Base-by-base conservation (phyloP, 2,797 vertebrate species). In the Acanthurus lineatus region DNA sequence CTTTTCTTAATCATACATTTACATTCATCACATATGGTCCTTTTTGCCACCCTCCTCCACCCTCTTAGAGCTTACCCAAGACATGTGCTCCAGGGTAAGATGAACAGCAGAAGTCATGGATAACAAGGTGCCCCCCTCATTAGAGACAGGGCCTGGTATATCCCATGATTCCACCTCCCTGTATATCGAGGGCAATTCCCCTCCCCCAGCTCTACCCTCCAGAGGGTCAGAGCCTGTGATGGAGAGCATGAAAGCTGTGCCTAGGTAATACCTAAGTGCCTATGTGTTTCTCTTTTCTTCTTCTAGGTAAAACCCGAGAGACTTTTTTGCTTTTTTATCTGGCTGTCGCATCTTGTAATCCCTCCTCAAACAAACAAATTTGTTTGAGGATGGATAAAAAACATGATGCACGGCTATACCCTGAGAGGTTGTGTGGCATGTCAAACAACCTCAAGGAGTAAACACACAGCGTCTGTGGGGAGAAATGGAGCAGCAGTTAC, bases 41-140 rank as follows among this genome's bases (percentile, higher is more conserved):
- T 8, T 56, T 64, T 67, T 62, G 10, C 60, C 14, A 40, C 40
- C 40, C 14, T 12, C 12, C 25, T 3, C 10, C 66, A 49, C 69
- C 58, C 48, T 53, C 62, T 62, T 51, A 69, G 69, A 49, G 40
- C 73, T 83, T 79, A 85, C 75, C 47, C 66, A 61, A 65, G 58
- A 77, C 62, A 77, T 53, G 52, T 63, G 60, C 81, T 61, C 52
- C 45, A 1, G 66, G 74, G 52, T 40, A 38, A 83, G 69, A 80
- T 32, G 66, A 67, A 81, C 65, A 85, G 77, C 87, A 81, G 76
- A 86, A 70, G 68, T 69, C 77, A 64, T 14, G 64, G 80, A 83
- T 86, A 89, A 86, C 79, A 86, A 89, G 79, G 75, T 69, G 59
- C 64, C 79, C 59, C 65, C 38, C 73, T 91, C 80, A 85, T 89